These are phyloP conservation scores for Loripinus fragilis DNA, from an alignment of 2,888 invertebrate genomes.

Conservation along the genomic window DNA sequence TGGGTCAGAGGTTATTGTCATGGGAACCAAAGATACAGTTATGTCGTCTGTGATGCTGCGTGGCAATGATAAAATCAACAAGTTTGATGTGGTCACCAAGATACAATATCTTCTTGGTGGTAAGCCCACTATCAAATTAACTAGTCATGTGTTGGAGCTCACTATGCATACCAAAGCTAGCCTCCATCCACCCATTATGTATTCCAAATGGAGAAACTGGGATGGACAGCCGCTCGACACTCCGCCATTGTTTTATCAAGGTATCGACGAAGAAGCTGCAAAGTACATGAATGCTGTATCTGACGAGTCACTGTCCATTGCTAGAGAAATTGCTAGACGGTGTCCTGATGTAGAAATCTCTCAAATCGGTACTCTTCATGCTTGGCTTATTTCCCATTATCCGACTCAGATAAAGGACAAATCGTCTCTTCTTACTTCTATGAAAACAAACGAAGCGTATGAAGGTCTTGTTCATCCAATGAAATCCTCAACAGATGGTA, in stretches of 20 bases:
- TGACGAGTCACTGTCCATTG: conserved; percentile 45
- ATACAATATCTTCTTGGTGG: conserved; percentile 52
- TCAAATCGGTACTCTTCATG: conserved; percentile 42
- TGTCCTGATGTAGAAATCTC: conserved; percentile 44
- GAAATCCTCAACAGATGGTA: conserved; percentile 49
- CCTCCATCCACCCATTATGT: conserved; percentile 58
- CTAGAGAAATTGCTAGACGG: conserved; percentile 37
- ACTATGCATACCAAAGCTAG: conserved; percentile 48
- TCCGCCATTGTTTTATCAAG: conserved; percentile 62
- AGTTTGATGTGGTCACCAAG: conserved; percentile 9
- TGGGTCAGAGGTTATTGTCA: conserved; percentile 55
- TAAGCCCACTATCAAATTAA: conserved; percentile 48
- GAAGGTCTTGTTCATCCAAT: conserved; percentile 55
- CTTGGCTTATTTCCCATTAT: conserved; percentile 47
- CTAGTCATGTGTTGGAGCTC: conserved; percentile 48
- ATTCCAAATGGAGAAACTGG: conserved; percentile 57
- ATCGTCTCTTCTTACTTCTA: conserved; percentile 32
- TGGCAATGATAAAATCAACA: conserved; percentile 7
- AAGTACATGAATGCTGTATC: conserved; percentile 42
- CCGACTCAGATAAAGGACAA: conserved; percentile 50
- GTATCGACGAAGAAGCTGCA: conserved; percentile 46
- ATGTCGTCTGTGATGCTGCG: conserved; percentile 41
- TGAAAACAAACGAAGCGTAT: conserved; percentile 60
- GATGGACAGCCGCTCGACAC: conserved; percentile 51
- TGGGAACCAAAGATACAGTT: conserved; percentile 57